These are phyloP conservation scores for Chloroclysta siterata DNA, from an alignment of 2,888 invertebrate genomes.

Conservation along the genomic window DNA sequence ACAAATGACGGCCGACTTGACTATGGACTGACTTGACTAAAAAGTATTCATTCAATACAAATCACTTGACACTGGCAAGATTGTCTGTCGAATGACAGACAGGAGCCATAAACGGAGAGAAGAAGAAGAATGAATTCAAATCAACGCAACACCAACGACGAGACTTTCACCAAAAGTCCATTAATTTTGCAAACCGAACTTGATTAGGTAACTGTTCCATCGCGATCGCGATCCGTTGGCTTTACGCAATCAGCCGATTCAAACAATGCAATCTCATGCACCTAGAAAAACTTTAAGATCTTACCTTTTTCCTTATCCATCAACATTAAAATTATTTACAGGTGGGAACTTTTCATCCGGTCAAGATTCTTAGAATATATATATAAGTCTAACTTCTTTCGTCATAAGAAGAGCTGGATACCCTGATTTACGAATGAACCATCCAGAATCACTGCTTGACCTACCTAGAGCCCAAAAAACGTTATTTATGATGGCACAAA, in stretches of 20 bases:
- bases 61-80: too few species aligned
- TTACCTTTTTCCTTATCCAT: not conserved
- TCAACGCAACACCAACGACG: slow-evolving; percentile 6
- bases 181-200: slow-evolving; percentile 38
- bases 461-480: too few species aligned
- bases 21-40: too few species aligned
- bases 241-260: slow-evolving; percentile 22
- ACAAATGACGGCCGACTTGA: too few species aligned
- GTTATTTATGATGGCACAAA: too few species aligned
- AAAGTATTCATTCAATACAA: too few species aligned
- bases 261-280: slow-evolving; percentile 13
- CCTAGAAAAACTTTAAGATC: slow-evolving; percentile 3
- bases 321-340: not conserved
- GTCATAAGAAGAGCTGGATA: not conserved
- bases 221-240: not conserved
- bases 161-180: slow-evolving; percentile 40
- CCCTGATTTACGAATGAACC: too few species aligned
- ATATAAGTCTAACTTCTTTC: not conserved
- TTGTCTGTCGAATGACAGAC: too few species aligned
- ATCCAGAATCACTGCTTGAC: too few species aligned
- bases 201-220: slow-evolving; percentile 31
- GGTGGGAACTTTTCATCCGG: not conserved
- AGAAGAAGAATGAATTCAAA: too few species aligned
- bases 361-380: not conserved
- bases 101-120: too few species aligned